Percentiles rank a stretch among this genome's conserved stretches.
phyloP scores from a whole-genome alignment of 1,140 invertebrate genomes.

The Sycophaga agraensis region DNA sequence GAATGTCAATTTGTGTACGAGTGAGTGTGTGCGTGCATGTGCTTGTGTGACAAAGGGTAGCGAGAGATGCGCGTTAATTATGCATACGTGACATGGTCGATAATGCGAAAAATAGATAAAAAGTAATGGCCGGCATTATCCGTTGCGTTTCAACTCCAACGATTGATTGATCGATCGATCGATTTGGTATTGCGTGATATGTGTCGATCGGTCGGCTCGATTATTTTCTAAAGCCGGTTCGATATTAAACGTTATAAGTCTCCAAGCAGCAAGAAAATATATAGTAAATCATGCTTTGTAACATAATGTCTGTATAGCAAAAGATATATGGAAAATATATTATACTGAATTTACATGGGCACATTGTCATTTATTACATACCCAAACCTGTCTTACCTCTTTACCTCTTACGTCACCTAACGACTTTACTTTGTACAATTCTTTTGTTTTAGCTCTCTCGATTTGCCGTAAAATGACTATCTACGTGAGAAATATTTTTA shows the following conservation, averaged over 20 bases:
- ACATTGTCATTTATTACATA: too few species aligned
- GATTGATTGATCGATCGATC: slow-evolving; percentile 20
- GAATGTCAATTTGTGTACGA: too few species aligned
- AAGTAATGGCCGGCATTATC: slow-evolving; percentile 10
- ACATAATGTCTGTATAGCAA: slow-evolving; percentile 60
- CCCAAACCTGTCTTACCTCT: too few species aligned
- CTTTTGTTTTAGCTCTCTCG: too few species aligned
- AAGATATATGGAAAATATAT: slow-evolving; percentile 60
- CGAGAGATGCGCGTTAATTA: slow-evolving; percentile 32
- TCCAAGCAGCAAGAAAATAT: slow-evolving; percentile 26
- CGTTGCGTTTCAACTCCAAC: neutral
- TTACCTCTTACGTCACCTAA: too few species aligned
- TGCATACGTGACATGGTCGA: slow-evolving; percentile 30
- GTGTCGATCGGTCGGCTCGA: slow-evolving; percentile 8
- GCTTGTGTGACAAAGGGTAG: neutral
- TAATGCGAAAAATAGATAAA: slow-evolving; percentile 9
- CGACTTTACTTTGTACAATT: too few species aligned
- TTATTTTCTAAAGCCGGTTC: slow-evolving; percentile 19
- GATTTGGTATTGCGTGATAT: neutral
- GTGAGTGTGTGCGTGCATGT: slow-evolving; percentile 13
- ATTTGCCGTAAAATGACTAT: too few species aligned
- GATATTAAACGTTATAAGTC: slow-evolving; percentile 25
- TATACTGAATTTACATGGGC: slow-evolving; percentile 55
- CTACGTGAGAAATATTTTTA: too few species aligned
- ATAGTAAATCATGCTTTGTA: slow-evolving; percentile 57